Evolutionary conservation across 2,797 vertebrate species (phyloP).

Genomic region (Eutrigla gurnardus): DNA sequence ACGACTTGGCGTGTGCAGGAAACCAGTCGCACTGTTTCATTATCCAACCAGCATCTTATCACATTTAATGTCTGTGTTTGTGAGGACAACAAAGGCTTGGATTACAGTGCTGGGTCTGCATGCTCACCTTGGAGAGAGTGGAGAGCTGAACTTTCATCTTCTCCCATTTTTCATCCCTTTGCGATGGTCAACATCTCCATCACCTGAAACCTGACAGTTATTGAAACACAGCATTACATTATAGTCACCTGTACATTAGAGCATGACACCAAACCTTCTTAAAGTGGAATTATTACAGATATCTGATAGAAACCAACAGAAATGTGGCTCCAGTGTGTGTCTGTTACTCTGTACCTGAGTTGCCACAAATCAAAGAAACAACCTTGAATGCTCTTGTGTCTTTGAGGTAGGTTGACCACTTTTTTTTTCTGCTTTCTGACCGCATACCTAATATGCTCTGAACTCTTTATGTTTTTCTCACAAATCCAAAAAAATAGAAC

Average conservation of each 20-base stretch:
- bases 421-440: too few species aligned
- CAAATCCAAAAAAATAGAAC: too few species aligned
- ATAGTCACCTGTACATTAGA: neutral
- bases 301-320: neutral
- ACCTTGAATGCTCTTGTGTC: neutral
- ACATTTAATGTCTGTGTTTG: constrained; percentile 79
- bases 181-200: neutral
- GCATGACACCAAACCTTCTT: neutral
- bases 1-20: constrained; percentile 65
- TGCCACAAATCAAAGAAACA: neutral
- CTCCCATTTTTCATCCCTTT: constrained; percentile 15
- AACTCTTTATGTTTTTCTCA: too few species aligned
- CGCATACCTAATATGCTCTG: too few species aligned
- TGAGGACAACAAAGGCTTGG: constrained; percentile 75
- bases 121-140: constrained; percentile 75
- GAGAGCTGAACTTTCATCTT: constrained; percentile 24
- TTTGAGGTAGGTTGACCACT: neutral
- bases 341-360: neutral
- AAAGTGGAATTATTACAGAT: neutral
- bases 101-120: constrained; percentile 40
- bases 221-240: neutral
- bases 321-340: neutral
- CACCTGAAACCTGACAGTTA: neutral
- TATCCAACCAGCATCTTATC: constrained; percentile 80
- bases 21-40: constrained; percentile 70